Evolutionary conservation across 1,140 invertebrate species (phyloP), one percentile per base, ranked within the genome.

Genomic region (roundworm (Caenorhabditis elegans)): DNA sequence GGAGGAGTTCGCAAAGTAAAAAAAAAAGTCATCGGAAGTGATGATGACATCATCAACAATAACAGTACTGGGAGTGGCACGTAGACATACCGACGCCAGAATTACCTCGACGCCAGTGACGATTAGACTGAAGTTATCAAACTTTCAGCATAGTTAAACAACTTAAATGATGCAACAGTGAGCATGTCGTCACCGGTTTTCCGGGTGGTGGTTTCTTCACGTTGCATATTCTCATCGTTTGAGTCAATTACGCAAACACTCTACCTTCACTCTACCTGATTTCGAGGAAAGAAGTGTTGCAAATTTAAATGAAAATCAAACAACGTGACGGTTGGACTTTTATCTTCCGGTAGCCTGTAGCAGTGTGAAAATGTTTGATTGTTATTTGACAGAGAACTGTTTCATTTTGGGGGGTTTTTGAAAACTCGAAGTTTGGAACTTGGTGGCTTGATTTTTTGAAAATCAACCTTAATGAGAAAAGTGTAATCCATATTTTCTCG

Each of bases 161-260:
- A n/a, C n/a, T n/a, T n/a, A n/a, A n/a, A 70, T 70, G 60, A 70
- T 70, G 60, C 60, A 70, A 70, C 36, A 6, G 22, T 3, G 60
- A 70, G 28, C 60, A 43, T 43, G 34, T 36, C 34, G 22, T 6
- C 8, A 5, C 6, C 5, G 39, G 34, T 70, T 70, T 70, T 70
- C 60, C 60, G 60, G 60, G 31, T 19, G 60, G 5, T 43, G 5
- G 6, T 70, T 70, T 70, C 34, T 70, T 70, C 31, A 31, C 53
- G 24, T 34, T 60, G n/a, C n/a, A n/a, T n/a, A n/a, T 60, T 60
- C 60, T 70, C 60, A 70, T 70, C 60, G 15, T 70, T 70, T 70
- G 34, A 70, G 34, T 39, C 60, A 70, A 70, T 70, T 70, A 70
- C 60, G 60, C n/a, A 70, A 39, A 28, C 17, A 22, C 34, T n/a